These are phyloP conservation scores for Rhamnusium bicolor DNA, from an alignment of 2,888 invertebrate species.

Conservation along the genomic window DNA sequence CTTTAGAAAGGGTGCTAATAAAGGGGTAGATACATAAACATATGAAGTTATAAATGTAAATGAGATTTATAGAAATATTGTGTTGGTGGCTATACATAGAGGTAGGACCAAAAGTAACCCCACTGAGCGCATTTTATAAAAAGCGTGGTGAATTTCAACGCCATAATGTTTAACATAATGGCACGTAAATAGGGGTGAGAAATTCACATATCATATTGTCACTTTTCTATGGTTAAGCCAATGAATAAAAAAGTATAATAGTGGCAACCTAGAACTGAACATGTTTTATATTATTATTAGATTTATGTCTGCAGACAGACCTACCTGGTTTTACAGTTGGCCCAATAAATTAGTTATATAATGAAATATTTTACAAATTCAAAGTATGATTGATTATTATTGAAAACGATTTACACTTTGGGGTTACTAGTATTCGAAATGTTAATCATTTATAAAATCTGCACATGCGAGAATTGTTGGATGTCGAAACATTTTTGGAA, in stretches of 20 bases:
- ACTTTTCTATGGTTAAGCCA: slow-evolving; percentile 49
- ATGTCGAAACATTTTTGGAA: too few relatives aligned
- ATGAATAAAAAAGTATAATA: slow-evolving; percentile 44
- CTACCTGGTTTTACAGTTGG: neutral
- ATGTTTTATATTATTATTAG: slow-evolving; percentile 8
- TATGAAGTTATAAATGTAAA: slow-evolving; percentile 44
- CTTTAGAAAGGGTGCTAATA: slow-evolving; percentile 42
- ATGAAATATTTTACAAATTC: neutral
- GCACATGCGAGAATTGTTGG: too few relatives aligned
- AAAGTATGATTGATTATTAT: neutral
- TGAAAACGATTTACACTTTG: neutral
- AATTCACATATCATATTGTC: slow-evolving; percentile 47
- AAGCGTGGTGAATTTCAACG: slow-evolving; percentile 54
- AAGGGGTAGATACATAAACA: slow-evolving; percentile 47
- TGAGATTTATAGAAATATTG: slow-evolving; percentile 8
- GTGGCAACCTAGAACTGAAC: slow-evolving; percentile 6
- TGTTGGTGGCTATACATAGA: slow-evolving; percentile 9
- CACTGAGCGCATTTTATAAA: slow-evolving; percentile 44
- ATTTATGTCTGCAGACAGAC: neutral
- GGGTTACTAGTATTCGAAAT: neutral
- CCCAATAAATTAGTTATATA: neutral
- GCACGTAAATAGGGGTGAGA: slow-evolving; percentile 52
- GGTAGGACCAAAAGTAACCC: slow-evolving; percentile 24
- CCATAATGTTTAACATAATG: slow-evolving; percentile 54
- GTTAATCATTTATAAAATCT: too few relatives aligned